Conservation (phyloP, 2,113 vertebrate genomes). For the Pterocles burchelli region DNA sequence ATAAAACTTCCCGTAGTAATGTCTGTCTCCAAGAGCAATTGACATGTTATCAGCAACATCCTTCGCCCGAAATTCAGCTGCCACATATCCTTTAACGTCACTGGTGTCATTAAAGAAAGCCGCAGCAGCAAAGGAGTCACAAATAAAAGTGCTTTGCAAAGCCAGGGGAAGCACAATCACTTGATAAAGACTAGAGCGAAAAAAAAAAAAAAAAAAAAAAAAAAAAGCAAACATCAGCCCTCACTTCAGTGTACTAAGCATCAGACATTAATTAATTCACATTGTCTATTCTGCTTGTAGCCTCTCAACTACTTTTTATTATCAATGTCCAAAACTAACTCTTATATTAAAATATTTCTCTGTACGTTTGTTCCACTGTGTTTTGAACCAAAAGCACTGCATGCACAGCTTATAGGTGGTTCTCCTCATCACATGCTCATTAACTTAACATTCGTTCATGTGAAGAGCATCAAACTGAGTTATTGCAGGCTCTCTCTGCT, state of each 20-base stretch:
- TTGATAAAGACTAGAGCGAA: conserved; percentile 87
- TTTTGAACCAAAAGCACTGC: background rate
- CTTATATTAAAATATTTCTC: background rate
- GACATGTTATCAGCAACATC: conserved; percentile 75
- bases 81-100: conserved; percentile 75
- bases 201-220: conserved; percentile 50
- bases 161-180: conserved; percentile 86
- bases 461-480: background rate
- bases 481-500: background rate
- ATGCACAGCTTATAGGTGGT: background rate
- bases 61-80: conserved; percentile 81
- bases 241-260: background rate
- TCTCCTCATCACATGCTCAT: background rate
- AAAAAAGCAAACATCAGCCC: conserved; percentile 27
- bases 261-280: background rate
- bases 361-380: fast-evolving
- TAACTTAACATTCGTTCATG: background rate
- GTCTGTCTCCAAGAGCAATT: conserved; percentile 86
- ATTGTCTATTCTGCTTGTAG: background rate
- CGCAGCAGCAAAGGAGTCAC: conserved; percentile 73
- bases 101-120: conserved; percentile 70
- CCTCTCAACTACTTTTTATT: background rate
- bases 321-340: fast-evolving
- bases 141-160: conserved; percentile 80
- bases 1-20: conserved; percentile 84